Evolutionary conservation across 2,797 vertebrate genomes (phyloP), one percentile per base, ranked within the genome.

Genomic region (Brachymystax lenok): DNA sequence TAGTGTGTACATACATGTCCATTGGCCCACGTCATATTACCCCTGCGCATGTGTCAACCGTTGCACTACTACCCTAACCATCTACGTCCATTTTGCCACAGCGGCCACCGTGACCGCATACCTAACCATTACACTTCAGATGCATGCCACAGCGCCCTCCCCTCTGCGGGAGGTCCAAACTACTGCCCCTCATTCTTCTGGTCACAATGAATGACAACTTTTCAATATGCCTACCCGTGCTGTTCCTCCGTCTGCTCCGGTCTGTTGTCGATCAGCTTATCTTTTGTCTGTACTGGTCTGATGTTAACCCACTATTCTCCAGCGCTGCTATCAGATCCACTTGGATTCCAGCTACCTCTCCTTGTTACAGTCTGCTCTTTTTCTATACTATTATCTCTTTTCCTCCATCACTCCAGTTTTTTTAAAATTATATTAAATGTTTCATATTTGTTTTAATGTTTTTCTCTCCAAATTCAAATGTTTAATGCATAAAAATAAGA

Each of bases 1-100:
- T 99, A 99, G 97, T 95, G 95, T 97, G 91, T 91, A 87, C 87
- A 81, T 82, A 84, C 54, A 75, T 93, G 94, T 82, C 90, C 89
- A 71, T 87, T 88, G 83, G 92, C 89, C 74, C 81, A 70, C 82
- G 88, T 74, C 80, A 8, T 14, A 80, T 4, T 87, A 87, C 83
- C 78, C 79, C 73, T 81, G 88, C 92, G 95, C 95, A 96, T 95
- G 95, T 88, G 81, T 80, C 59, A 63, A 63, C 59, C 85, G 73
- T 87, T 91, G 90, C 87, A 72, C 52, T 21, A 84, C 19, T 46
- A 80, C 91, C 82, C 94, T 94, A 96, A 95, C 93, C 83, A 67
- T 61, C 3, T 66, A 70, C 80, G 83, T 84, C 79, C 80, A 0
- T 87, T 87, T 88, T 84, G 81, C 82, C 86, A 75, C 3, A 35